Base-by-base conservation (phyloP, 2,797 vertebrate species). In the Acrocephalus scirpaceus region DNA sequence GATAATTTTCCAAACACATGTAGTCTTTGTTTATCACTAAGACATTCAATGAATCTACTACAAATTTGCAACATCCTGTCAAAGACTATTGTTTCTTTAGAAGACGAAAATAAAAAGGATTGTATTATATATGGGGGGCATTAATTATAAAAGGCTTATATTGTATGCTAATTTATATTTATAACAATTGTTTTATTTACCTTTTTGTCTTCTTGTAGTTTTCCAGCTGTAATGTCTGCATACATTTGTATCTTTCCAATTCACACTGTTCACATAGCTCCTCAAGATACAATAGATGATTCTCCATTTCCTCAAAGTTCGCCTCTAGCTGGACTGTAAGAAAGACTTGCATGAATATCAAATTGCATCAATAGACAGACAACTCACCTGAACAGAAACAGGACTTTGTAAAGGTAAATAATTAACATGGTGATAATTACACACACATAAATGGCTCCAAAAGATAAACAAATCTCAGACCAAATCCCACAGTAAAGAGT, bases 291-390 rank as follows among this genome's bases (percentile, higher is more conserved):
- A 98, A 88, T 26, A 99, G 97, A 36, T 98, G 98, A 94, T 98
- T 98, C 97, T 99, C 99, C 97, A 99, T 98, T 96, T 99, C 99
- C 96, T 99, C 98, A 97, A 99, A 99, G 95, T 98, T 98, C 10
- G 98, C 98, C 96, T 99, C 99, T 92, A 99, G 95, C 83, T 99
- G 98, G 90, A 98, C 99, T 99, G 89, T 29, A 97, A 90, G 60
- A 93, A 96, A 97, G 45, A 95, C 32, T 86, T 85, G 69, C 40
- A 93, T 93, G 58, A 96, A 57, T 80, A 81, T 84, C 54, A 72
- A 76, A 70, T 34, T 73, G 25, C 13, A 83, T 62, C 78, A 86
- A 69, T 0, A 64, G 50, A 71, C 1, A 21, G 42, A 61, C 25
- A 92, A 71, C 13, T 81, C 65, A 86, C 13, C 48, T 67, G 47